Evolutionary conservation across 2,888 invertebrate species (phyloP).

Genomic region (Drosophila testacea): DNA sequence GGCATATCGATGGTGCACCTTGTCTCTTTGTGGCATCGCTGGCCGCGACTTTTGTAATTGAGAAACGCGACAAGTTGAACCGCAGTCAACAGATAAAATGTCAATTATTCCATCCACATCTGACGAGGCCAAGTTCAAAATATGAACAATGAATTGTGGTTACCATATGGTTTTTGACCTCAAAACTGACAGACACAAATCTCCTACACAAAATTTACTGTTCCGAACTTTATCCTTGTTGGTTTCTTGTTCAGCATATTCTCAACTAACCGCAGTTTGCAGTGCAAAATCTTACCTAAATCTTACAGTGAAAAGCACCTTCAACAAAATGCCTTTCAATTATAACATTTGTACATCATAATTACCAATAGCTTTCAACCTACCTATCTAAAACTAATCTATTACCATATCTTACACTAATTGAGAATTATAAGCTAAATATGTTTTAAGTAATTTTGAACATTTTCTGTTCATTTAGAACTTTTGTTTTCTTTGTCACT

Average conservation of each 20-base stretch:
- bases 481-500: constrained; percentile 39
- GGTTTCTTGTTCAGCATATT: too few relatives aligned
- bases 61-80: constrained; percentile 52
- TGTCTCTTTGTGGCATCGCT: constrained; percentile 37
- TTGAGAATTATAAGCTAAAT: neutral
- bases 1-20: constrained; percentile 57
- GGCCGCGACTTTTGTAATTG: constrained; percentile 50
- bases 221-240: neutral
- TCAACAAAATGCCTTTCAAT: too few relatives aligned
- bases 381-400: too few relatives aligned
- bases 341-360: too few relatives aligned
- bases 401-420: neutral
- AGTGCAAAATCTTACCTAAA: too few relatives aligned
- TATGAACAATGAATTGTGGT: constrained; percentile 32
- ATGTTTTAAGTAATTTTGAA: neutral
- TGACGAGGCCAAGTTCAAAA: constrained; percentile 27
- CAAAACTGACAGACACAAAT: neutral
- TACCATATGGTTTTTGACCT: neutral
- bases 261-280: too few relatives aligned
- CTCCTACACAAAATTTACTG: neutral
- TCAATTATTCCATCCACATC: neutral
- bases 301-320: too few relatives aligned
- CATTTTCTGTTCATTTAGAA: neutral
- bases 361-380: too few relatives aligned
- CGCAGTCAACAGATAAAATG: constrained; percentile 29